Conservation (phyloP, 2,113 vertebrate genomes). For the Hemibagrus wyckioides region DNA sequence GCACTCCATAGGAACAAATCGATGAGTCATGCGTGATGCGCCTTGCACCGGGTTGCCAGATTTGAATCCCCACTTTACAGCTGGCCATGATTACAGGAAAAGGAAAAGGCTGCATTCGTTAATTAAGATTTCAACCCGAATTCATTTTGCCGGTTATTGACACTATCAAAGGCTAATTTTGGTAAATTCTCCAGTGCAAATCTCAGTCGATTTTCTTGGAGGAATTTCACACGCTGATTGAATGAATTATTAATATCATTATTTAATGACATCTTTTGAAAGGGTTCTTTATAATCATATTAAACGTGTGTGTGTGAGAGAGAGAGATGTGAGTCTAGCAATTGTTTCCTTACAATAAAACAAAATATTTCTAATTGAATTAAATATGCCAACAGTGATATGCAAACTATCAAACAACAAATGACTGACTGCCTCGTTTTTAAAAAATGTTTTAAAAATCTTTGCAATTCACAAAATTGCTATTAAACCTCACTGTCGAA, state of each 20-base stretch:
- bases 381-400: not conserved
- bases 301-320: not conserved
- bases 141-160: not conserved
- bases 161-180: no score
- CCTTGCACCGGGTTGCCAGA: conserved; percentile 34
- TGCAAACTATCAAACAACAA: not conserved
- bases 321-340: not conserved
- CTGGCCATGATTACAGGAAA: not conserved
- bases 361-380: not conserved
- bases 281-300: no score
- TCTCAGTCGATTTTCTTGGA: not conserved
- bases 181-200: no score
- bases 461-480: not conserved
- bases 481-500: not conserved
- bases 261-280: no score
- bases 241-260: not conserved
- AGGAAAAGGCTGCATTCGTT: not conserved
- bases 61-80: not conserved
- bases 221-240: not conserved
- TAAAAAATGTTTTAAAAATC: not conserved
- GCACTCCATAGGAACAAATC: conserved; percentile 50
- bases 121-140: not conserved
- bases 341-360: not conserved
- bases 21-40: conserved; percentile 59
- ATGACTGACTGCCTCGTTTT: not conserved